Base-by-base conservation (phyloP, 2,797 vertebrate species). In the Xenopus petersii region DNA sequence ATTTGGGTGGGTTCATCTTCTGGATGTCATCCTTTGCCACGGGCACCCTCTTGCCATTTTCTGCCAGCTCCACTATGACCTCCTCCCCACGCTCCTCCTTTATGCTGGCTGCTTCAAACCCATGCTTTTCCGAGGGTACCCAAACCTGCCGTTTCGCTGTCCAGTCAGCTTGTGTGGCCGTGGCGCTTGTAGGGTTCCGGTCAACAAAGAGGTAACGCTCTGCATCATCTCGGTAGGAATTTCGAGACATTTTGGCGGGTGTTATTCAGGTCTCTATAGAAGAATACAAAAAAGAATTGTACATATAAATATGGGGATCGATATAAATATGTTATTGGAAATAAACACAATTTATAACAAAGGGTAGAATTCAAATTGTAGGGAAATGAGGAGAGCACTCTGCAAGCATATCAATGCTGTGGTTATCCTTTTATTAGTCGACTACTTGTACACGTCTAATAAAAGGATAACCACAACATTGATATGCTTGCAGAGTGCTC, bases 1-100 rank as follows among this genome's bases (percentile, higher is more conserved):
- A 97, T 77, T 95, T 94, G 0, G 95, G 95, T 0, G 95, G 95
- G 87, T 97, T 97, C 95, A 97, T 97, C 65, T 94, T 89, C 89
- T 97, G 95, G 63, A 97, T 89, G 83, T 96, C 94, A 85, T 95
- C 95, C 74, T 94, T 89, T 64, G 93, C 92, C 80, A 97, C 86
- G 12, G 91, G 89, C 83, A 94, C 75, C 82, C 85, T 86, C 76
- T 92, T 86, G 64, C 94, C 91, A 24, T 89, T 95, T 84, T 97
- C 95, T 0, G 93, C 93, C 81, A 97, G 90, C 87, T 97, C 95
- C 79, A 97, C 93, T 81, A 96, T 93, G 46, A 95, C 92, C 85
- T 95, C 93, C 51, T 95, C 94, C 0, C 91, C 93, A 0, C 90
- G 89, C 84, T 97, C 95, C 15, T 94, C 92, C 0, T 91, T 89